phyloP scores from a whole-genome alignment of 1,140 invertebrate genomes.

The Homarus americanus region DNA sequence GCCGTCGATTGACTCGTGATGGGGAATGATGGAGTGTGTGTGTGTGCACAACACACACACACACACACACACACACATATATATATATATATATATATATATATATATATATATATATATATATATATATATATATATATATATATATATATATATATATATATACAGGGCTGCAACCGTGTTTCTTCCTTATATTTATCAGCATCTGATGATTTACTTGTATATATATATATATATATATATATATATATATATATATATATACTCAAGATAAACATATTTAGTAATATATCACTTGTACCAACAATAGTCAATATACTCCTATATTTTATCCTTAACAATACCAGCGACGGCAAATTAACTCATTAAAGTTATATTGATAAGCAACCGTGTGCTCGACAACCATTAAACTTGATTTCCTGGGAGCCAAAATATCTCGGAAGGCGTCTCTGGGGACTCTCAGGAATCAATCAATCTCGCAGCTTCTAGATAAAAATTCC shows the following conservation, averaged over 20 bases:
- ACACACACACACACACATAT: too few species aligned
- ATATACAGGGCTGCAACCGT: background rate
- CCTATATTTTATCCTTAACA: background rate
- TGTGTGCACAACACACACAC: too few species aligned
- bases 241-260: too few species aligned
- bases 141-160: background rate
- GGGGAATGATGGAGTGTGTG: conserved; percentile 5
- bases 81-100: background rate
- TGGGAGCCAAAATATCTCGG: background rate
- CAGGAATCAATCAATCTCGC: conserved; percentile 50
- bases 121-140: background rate
- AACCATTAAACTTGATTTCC: conserved; percentile 42
- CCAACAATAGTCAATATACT: background rate
- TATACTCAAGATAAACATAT: background rate
- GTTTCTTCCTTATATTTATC: background rate
- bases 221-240: too few species aligned
- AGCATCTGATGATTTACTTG: background rate
- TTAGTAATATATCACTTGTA: background rate
- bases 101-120: conserved; percentile 4
- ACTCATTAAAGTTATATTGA: conserved; percentile 32
- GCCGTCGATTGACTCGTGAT: conserved; percentile 8
- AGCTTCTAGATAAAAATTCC: conserved; percentile 43
- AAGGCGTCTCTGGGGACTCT: conserved; percentile 5
- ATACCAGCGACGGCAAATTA: background rate
- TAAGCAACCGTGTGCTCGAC: conserved; percentile 19